Percentiles rank a stretch among this genome's conserved stretches.
These are phyloP conservation scores for Cervus canadensis DNA, from an alignment of 2,113 vertebrate genomes.

Conservation along the genomic window DNA sequence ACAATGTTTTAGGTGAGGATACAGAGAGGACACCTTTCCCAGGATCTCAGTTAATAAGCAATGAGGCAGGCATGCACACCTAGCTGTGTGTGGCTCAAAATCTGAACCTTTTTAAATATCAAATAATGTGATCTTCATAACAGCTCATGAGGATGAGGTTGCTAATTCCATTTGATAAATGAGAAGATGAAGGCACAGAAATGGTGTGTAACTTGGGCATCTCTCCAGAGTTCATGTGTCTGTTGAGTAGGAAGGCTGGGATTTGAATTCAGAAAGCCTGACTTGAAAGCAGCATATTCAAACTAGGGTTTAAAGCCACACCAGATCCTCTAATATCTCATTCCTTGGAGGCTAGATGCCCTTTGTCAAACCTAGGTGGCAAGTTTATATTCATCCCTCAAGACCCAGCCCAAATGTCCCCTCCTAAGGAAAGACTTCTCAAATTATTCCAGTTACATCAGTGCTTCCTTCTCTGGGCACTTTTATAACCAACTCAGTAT, in stretches of 20 bases:
- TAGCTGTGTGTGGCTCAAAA: background rate
- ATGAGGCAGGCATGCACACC: fast-evolving
- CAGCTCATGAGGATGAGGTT: background rate
- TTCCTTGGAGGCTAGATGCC: background rate
- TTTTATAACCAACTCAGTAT: background rate
- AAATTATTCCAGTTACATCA: background rate
- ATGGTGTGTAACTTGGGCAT: background rate
- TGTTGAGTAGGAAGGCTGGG: background rate
- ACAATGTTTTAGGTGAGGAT: background rate
- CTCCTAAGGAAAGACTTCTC: background rate
- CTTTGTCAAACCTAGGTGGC: background rate
- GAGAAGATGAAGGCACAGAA: background rate
- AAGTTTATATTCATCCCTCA: background rate
- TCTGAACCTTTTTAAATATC: background rate
- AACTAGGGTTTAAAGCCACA: too few relatives aligned
- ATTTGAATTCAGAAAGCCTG: background rate
- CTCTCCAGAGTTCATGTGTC: background rate
- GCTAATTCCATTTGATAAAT: background rate
- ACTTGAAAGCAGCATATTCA: background rate
- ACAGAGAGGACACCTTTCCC: background rate
- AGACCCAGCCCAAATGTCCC: background rate
- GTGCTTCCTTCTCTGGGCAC: background rate
- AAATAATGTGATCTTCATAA: background rate
- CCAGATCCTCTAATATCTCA: background rate
- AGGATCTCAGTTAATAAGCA: background rate